Evolutionary conservation across 2,113 vertebrate genomes (phyloP).

Genomic region (Colius striatus): DNA sequence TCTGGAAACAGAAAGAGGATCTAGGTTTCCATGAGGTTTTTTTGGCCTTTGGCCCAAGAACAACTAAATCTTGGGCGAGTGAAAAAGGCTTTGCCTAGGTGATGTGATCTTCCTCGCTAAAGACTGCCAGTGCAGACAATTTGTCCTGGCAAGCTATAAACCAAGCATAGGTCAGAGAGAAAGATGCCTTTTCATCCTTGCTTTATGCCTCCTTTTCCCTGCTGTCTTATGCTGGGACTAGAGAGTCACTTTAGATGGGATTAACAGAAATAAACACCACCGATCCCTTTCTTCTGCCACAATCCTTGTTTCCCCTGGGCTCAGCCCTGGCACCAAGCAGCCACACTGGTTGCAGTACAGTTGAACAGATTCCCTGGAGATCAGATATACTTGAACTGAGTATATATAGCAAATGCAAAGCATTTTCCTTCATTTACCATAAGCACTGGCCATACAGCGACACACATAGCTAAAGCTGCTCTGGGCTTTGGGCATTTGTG

Average conservation of each 20-base stretch:
- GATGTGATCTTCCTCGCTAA: not conserved
- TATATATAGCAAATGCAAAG: not conserved
- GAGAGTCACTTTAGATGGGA: not conserved
- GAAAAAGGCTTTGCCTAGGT: not conserved
- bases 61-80: not conserved
- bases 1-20: not conserved
- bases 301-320: not conserved
- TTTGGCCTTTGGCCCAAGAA: not conserved
- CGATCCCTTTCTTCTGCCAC: not conserved
- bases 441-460: fast-evolving
- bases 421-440: not conserved
- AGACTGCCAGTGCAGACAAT: not conserved
- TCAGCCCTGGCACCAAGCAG: fast-evolving
- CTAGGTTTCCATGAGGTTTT: not conserved
- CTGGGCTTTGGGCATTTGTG: not conserved
- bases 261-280: not conserved
- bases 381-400: not conserved
- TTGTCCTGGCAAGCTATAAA: not conserved
- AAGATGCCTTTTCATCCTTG: not conserved
- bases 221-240: not conserved
- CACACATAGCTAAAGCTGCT: not conserved
- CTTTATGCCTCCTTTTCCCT: not conserved
- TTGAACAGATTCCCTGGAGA: not conserved
- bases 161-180: fast-evolving
- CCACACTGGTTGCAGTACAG: fast-evolving